Base-by-base conservation (phyloP, 2,888 invertebrate genomes). In the Andrena hattorfiana region DNA sequence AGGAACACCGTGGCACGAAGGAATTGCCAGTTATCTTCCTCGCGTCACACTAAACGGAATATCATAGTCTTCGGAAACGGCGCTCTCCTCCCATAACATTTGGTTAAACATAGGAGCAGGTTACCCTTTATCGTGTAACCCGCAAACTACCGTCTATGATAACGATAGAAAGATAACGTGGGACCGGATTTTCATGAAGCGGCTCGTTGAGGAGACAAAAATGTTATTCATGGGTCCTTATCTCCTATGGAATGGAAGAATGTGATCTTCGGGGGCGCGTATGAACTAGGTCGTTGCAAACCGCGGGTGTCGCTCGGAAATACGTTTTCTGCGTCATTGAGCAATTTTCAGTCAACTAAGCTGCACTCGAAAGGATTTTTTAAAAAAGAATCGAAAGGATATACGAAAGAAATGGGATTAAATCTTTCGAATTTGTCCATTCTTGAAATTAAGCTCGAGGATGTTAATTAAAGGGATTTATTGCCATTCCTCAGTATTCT, bases 171-270 rank as follows among this genome's bases (percentile, higher is more conserved):
- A 86, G 86, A 87, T 85, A 85, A 85, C 69, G 56, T 16, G 54
- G 42, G 63, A 63, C 23, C 56, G 72, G 76, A 78, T 80, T 84
- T 87, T 79, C 79, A 62, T 86, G 87, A 86, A 81, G 64, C 81
- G 84, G 51, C 62, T 73, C 85, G 77, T 85, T 87, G 75, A 83
- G 54, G 48, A 73, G 80, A 89, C 83, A 89, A 89, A 89, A 89
- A 81, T 87, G 68, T 77, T 87, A 89, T 89, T 89, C 89, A 89
- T 72, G 74, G 23, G 28, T n/a, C 35, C 84, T 89, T 88, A 89
- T 89, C 89, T 77, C 54, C 28, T 63, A 78, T 23, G 56, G 66
- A n/a, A 64, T 42, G 73, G 75, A 63, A 68, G 54, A 56, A 62
- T 16, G 69, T 63, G 66, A 75, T 69, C 54, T 77, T 60, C 54